phyloP scores from a whole-genome alignment of 2,797 vertebrate genomes.

The Chaunax sp. region DNA sequence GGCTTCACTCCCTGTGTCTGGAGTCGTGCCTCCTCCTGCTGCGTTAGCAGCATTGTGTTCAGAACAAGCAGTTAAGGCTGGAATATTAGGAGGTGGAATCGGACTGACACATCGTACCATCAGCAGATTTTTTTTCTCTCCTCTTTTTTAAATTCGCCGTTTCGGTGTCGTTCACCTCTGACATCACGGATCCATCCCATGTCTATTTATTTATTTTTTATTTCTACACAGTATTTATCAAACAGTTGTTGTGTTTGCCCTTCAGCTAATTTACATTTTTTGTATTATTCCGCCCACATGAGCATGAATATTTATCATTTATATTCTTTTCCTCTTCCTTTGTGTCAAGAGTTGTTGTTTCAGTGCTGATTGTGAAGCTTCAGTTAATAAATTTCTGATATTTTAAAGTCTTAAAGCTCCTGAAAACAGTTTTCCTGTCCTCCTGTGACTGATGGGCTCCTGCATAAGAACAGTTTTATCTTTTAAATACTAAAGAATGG shows the following conservation, averaged over 20 bases:
- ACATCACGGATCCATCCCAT: conserved; percentile 30
- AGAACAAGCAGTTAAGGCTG: conserved; percentile 16
- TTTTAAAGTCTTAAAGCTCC: conserved; percentile 15
- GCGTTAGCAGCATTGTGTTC: conserved; percentile 32
- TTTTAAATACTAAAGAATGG: too few species aligned
- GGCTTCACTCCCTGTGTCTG: too few species aligned
- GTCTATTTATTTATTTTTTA: conserved; percentile 44
- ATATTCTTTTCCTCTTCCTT: conserved; percentile 29
- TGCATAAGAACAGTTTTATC: neutral
- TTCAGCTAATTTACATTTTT: conserved; percentile 63
- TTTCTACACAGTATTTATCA: conserved; percentile 46
- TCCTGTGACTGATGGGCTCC: neutral
- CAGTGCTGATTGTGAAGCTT: conserved; percentile 12
- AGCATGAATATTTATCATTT: conserved; percentile 70
- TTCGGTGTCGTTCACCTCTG: conserved; percentile 54
- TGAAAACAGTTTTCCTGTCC: neutral
- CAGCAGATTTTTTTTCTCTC: neutral
- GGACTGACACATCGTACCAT: neutral
- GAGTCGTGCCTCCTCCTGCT: conserved; percentile 35
- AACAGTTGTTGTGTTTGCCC: conserved; percentile 56
- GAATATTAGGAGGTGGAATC: conserved; percentile 13
- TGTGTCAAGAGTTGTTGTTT: conserved; percentile 36
- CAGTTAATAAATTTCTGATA: conserved; percentile 1
- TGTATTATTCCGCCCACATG: conserved; percentile 72
- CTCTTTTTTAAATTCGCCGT: conserved; percentile 26